Evolutionary conservation across 1,140 invertebrate species (phyloP).

Genomic region (Aleiodes sp.): DNA sequence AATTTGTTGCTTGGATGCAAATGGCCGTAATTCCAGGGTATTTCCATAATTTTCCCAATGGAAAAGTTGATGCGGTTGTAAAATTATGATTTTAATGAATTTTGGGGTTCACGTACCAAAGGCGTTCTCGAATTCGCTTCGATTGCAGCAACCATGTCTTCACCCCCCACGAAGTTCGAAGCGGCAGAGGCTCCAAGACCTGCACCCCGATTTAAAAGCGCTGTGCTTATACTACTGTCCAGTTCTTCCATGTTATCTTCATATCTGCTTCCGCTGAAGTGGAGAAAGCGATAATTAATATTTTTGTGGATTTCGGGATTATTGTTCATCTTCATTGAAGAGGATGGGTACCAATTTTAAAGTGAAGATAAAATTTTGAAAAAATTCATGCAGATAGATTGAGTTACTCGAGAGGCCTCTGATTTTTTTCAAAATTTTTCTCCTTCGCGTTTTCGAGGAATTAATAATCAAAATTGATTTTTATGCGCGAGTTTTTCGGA

Average conservation of each 20-base stretch:
- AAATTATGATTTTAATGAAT: neutral
- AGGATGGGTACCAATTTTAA: neutral
- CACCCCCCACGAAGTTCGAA: slow-evolving; percentile 15
- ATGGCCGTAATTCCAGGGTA: too few relatives aligned
- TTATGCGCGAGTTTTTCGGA: too few relatives aligned
- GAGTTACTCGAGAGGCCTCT: too few relatives aligned
- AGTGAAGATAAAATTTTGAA: too few relatives aligned
- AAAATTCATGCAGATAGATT: too few relatives aligned
- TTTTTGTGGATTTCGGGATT: too few relatives aligned
- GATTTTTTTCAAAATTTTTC: too few relatives aligned
- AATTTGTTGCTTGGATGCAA: too few relatives aligned
- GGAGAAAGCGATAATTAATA: slow-evolving; percentile 29
- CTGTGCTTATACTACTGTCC: slow-evolving; percentile 56
- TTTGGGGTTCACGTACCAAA: slow-evolving; percentile 48
- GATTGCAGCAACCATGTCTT: slow-evolving; percentile 26
- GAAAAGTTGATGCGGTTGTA: neutral
- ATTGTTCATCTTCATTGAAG: too few relatives aligned
- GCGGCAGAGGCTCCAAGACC: slow-evolving; percentile 40
- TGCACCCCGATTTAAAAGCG: slow-evolving; percentile 57
- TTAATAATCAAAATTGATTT: too few relatives aligned
- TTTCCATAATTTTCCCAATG: too few relatives aligned
- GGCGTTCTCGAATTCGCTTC: slow-evolving; percentile 36
- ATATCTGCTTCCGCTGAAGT: slow-evolving; percentile 75
- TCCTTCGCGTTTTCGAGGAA: too few relatives aligned
- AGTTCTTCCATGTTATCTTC: slow-evolving; percentile 76